These are phyloP conservation scores for Rhabditoides inermis DNA, from an alignment of 2,888 invertebrate species.

Conservation along the genomic window DNA sequence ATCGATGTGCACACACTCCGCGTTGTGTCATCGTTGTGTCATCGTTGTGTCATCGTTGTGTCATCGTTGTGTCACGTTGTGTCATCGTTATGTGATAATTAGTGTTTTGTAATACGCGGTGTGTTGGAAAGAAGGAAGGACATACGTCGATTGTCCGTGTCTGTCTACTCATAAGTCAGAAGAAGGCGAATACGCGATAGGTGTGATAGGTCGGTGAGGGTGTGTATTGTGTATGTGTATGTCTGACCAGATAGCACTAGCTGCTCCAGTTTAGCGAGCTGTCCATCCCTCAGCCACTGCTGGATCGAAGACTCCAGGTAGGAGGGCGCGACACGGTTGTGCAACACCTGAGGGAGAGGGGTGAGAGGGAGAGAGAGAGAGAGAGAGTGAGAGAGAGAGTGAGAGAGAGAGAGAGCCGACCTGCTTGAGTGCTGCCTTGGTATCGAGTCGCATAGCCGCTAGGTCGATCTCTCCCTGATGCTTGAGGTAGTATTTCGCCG, in stretches of 20 bases:
- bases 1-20: no score
- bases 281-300: conserved; percentile 69
- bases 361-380: not conserved
- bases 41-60: no score
- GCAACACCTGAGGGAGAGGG: conserved; percentile 27
- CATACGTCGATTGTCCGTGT: not conserved
- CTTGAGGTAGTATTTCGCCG: conserved; percentile 54
- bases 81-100: no score
- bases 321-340: conserved; percentile 51
- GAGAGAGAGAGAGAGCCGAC: conserved; percentile 2
- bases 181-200: not conserved
- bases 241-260: conserved; percentile 35
- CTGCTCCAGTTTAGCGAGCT: conserved; percentile 48
- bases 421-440: conserved; percentile 44
- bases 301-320: conserved; percentile 61
- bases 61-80: no score
- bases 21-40: no score
- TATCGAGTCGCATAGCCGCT: conserved; percentile 48
- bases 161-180: no score
- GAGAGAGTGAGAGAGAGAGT: not conserved
- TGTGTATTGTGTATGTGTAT: not conserved
- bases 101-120: no score
- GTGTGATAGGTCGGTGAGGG: no score
- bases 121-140: not conserved
- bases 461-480: conserved; percentile 53